Evolutionary conservation across 2,888 invertebrate species (phyloP).

Genomic region (Cremastinae sp.): DNA sequence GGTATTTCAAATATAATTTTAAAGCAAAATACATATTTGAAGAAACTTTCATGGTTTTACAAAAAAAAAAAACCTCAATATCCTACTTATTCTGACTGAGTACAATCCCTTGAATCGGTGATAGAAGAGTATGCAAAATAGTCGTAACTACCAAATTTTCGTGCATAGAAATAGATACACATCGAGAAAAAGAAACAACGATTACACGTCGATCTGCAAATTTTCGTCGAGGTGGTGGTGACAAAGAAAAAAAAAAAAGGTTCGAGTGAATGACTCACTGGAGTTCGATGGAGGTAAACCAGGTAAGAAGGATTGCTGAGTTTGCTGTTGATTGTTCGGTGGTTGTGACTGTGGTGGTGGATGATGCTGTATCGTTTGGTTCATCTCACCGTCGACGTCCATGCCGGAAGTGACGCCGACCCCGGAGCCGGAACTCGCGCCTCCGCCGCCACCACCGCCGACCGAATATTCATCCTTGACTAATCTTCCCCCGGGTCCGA

Average conservation of each 20-base stretch:
- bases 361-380: constrained; percentile 87
- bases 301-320: constrained; percentile 77
- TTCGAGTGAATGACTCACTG: constrained; percentile 68
- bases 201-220: constrained; percentile 38
- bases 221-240: constrained; percentile 14
- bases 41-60: too few relatives aligned
- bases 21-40: too few relatives aligned
- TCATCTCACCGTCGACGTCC: constrained; percentile 85
- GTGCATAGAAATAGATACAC: too few relatives aligned
- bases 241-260: constrained; percentile 26
- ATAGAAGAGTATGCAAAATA: too few relatives aligned
- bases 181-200: constrained; percentile 19
- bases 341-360: constrained; percentile 82
- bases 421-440: constrained; percentile 78
- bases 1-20: too few relatives aligned
- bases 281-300: constrained; percentile 74
- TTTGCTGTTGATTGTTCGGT: constrained; percentile 79
- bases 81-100: too few relatives aligned
- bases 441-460: constrained; percentile 82
- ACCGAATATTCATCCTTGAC: constrained; percentile 97
- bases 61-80: too few relatives aligned
- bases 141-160: too few relatives aligned
- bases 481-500: constrained; percentile 86
- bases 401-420: constrained; percentile 81
- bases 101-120: too few relatives aligned